These are phyloP conservation scores for Ectobius pallidus DNA, from an alignment of 2,888 invertebrate species.

Conservation along the genomic window DNA sequence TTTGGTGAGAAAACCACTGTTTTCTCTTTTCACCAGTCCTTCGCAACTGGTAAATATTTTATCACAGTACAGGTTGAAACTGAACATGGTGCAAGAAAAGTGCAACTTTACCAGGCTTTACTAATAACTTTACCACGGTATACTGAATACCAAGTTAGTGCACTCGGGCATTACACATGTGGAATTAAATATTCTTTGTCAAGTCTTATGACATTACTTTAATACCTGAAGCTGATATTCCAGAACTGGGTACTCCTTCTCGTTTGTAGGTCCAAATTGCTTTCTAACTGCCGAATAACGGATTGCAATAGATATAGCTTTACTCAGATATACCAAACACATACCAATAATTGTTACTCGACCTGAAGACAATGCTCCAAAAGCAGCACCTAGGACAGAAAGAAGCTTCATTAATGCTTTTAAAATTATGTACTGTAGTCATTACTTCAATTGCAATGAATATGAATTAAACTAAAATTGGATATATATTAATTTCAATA, in stretches of 20 bases:
- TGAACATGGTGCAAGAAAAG: too few relatives aligned
- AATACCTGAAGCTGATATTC: conserved; percentile 84
- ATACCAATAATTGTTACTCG: conserved; percentile 73
- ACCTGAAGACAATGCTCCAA: conserved; percentile 87
- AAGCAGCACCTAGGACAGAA: conserved; percentile 66
- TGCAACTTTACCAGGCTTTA: too few relatives aligned
- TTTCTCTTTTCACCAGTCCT: too few relatives aligned
- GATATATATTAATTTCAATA: background rate
- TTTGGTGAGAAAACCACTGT: too few relatives aligned
- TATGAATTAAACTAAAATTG: background rate
- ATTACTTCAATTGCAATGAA: background rate
- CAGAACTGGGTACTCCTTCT: conserved; percentile 74
- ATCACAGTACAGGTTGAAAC: background rate
- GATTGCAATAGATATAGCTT: conserved; percentile 76
- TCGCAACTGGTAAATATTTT: too few relatives aligned
- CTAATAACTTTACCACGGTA: too few relatives aligned
- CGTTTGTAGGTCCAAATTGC: conserved; percentile 68
- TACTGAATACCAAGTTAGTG: too few relatives aligned
- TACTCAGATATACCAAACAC: conserved; percentile 62
- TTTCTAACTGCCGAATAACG: conserved; percentile 79
- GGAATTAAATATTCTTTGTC: too few relatives aligned
- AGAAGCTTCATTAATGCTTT: background rate
- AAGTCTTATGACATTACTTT: too few relatives aligned
- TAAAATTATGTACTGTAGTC: background rate
- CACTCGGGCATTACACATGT: too few relatives aligned